Conservation (phyloP, 2,113 vertebrate genomes). For the Cichladusa arquata region DNA sequence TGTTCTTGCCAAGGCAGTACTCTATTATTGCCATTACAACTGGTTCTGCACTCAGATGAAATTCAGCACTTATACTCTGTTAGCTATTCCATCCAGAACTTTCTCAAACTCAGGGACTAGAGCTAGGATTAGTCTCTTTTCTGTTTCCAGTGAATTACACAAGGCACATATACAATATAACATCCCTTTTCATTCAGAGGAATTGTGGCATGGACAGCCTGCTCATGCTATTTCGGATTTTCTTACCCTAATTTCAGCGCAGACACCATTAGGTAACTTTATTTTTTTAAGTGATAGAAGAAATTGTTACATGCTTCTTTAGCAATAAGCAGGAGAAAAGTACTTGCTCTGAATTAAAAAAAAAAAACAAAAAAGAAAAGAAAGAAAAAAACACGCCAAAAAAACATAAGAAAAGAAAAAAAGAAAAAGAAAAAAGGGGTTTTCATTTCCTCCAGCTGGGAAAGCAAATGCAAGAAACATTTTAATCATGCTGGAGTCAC, state of each 20-base stretch:
- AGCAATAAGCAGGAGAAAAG: background rate
- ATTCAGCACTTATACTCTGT: background rate
- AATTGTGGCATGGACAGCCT: background rate
- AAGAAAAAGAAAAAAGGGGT: background rate
- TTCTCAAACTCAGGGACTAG: background rate
- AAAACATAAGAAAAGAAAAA: no score
- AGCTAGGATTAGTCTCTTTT: background rate
- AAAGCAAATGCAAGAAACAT: background rate
- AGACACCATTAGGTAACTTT: background rate
- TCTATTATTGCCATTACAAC: background rate
- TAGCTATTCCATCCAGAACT: background rate
- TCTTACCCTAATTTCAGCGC: background rate
- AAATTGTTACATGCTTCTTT: background rate
- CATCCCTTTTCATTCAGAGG: background rate
- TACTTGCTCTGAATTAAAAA: background rate
- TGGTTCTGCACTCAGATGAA: background rate
- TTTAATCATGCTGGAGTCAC: background rate
- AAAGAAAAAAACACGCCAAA: no score
- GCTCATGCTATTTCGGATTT: background rate
- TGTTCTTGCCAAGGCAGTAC: background rate
- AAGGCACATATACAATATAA: background rate
- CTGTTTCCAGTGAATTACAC: background rate
- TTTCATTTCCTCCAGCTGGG: background rate
- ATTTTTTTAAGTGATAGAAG: background rate
- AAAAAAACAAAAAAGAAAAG: background rate